These are phyloP conservation scores for Mugil cephalus DNA, from an alignment of 2,113 vertebrate species.

Conservation along the genomic window DNA sequence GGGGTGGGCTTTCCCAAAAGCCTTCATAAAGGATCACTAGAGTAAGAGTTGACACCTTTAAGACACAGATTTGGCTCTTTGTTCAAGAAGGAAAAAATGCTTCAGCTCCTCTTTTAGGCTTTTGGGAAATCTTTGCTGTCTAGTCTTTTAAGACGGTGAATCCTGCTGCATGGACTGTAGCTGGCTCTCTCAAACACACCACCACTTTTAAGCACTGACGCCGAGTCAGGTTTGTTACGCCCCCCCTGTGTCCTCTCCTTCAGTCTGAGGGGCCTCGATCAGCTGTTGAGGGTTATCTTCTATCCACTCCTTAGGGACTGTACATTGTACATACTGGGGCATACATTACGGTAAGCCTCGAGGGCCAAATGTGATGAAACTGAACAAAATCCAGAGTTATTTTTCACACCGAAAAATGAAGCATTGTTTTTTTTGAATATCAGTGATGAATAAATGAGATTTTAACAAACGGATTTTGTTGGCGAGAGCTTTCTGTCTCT, in stretches of 20 bases:
- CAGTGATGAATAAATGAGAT: slow-evolving; percentile 83
- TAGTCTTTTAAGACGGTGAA: slow-evolving; percentile 32
- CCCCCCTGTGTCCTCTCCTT: slow-evolving; percentile 31
- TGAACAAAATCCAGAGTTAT: slow-evolving; percentile 68
- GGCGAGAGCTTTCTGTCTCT: not conserved
- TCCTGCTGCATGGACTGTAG: slow-evolving; percentile 46
- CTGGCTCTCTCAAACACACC: slow-evolving; percentile 12
- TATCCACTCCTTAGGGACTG: slow-evolving; percentile 38
- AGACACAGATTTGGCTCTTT: slow-evolving; percentile 29
- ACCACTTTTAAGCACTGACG: not conserved
- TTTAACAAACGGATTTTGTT: slow-evolving; percentile 75
- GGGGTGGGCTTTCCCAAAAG: slow-evolving; percentile 21
- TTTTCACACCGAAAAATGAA: slow-evolving; percentile 73
- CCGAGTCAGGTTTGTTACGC: slow-evolving; percentile 4
- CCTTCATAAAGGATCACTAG: slow-evolving; percentile 1
- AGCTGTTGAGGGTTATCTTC: slow-evolving; percentile 48
- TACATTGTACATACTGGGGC: slow-evolving; percentile 49
- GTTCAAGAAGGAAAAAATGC: slow-evolving; percentile 9
- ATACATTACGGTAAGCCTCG: slow-evolving; percentile 19
- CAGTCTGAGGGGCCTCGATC: slow-evolving; percentile 32
- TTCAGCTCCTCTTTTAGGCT: slow-evolving; percentile 9
- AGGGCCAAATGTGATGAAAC: slow-evolving; percentile 51
- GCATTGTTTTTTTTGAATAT: slow-evolving; percentile 81
- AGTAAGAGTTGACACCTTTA: no score
- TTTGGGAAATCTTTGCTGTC: slow-evolving; percentile 41